Base-by-base conservation (phyloP, 1,140 invertebrate species). In the Drosophila pectinifera region DNA sequence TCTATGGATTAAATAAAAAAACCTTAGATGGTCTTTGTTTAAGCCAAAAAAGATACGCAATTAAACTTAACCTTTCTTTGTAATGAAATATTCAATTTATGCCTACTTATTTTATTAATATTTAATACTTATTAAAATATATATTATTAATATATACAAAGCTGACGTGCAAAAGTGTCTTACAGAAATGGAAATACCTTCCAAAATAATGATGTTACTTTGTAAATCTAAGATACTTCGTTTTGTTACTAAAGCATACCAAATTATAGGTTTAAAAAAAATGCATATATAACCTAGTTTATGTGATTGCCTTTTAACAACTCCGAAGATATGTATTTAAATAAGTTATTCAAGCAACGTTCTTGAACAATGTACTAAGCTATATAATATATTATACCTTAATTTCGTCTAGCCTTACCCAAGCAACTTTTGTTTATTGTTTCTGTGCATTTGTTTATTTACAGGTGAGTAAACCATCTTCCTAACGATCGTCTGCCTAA, bases 391-490 rank as follows among this genome's bases (percentile, higher is more conserved):
- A 34, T 34, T 49, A 20, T 31, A 13, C 10, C 28, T 18, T 18
- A 13, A 20, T 38, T 6, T 38, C 14, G 36, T n/a, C 14, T 38
- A 38, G 14, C 20, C 28, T 18, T 18, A 24, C 34, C 56, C 18
- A 2, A 14, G 24, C 10, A 34, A 36, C 18, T 11, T 38, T 38
- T 51, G 24, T 42, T 57, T 20, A 57, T 59, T 53, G 20, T 51
- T 20, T 36, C 13, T 24, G 13, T 31, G 28, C 16, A 36, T 28
- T 36, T 38, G 13, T 49, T 34, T 59, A 7, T 26, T 78, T 79
- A 1, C 64, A 84, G 80, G 80, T 84, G 45, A 83, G 80, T 83
- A 48, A 76, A 73, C 10, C 43, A 20, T 48, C 46, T 45, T 43
- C n/a, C 39, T 62, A 65, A 38, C 42, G 26, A 64, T 41, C 13